Conservation (phyloP, 1,140 invertebrate genomes). For the Caenorhabditis elegans region DNA sequence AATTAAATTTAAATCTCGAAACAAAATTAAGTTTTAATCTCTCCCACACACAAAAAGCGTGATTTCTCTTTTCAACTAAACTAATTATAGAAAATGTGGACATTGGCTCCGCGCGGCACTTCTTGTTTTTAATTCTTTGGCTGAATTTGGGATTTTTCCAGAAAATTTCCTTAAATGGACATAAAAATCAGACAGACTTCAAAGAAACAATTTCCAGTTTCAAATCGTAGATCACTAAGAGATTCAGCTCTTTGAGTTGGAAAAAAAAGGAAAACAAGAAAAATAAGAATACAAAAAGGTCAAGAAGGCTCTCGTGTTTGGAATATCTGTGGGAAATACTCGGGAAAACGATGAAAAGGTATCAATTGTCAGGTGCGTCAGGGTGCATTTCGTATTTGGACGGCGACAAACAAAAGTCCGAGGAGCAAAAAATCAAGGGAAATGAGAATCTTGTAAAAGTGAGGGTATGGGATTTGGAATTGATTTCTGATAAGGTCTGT, state of each 20-base stretch:
- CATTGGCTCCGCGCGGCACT: not conserved
- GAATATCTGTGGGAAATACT: conserved; percentile 7
- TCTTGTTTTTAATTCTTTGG: not conserved
- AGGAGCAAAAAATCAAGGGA: not conserved
- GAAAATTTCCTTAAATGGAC: too few relatives aligned
- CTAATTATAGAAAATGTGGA: not conserved
- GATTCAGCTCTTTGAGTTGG: too few relatives aligned
- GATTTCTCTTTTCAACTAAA: not conserved
- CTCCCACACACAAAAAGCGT: not conserved
- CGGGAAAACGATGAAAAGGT: not conserved
- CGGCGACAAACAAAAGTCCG: not conserved
- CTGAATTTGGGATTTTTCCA: not conserved
- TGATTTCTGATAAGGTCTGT: too few relatives aligned
- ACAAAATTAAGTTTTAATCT: not conserved
- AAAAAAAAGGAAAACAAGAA: not conserved
- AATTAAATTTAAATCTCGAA: too few relatives aligned
- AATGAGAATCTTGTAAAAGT: not conserved
- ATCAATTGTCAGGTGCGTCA: conserved; percentile 9
- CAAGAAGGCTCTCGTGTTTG: not conserved
- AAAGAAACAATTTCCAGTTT: too few relatives aligned
- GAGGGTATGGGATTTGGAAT: too few relatives aligned
- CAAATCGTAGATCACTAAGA: too few relatives aligned
- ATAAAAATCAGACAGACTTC: too few relatives aligned
- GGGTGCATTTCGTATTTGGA: not conserved
- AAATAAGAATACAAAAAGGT: not conserved